These are phyloP conservation scores for crab-eating macaque (Macaca fascicularis) DNA, from an alignment of 2,113 vertebrate genomes.

Conservation along the genomic window DNA sequence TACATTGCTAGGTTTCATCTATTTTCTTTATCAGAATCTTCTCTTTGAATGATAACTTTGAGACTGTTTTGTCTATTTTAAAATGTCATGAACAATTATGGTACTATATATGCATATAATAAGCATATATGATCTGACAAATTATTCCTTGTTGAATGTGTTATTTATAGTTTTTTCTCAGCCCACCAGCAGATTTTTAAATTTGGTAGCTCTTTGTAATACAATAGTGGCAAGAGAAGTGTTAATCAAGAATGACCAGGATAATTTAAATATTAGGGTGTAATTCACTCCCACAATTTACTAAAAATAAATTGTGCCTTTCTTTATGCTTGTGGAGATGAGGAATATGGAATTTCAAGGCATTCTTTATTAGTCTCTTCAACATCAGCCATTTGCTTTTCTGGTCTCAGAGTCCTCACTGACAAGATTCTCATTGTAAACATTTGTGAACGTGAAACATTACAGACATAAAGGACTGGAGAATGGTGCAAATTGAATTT, in stretches of 20 bases:
- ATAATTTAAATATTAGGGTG: conserved; percentile 49
- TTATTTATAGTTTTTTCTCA: conserved; percentile 58
- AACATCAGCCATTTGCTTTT: conserved; percentile 51
- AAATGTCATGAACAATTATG: conserved; percentile 42
- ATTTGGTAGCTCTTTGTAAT: conserved; percentile 44
- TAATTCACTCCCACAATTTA: conserved; percentile 65
- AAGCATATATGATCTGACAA: neutral
- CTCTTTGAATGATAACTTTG: conserved; percentile 48
- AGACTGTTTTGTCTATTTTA: conserved; percentile 58
- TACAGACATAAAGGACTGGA: rapidly evolving
- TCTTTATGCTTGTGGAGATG: conserved; percentile 27
- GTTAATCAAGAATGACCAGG: conserved; percentile 67
- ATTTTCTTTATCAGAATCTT: conserved; percentile 51
- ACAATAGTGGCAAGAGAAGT: conserved; percentile 29
- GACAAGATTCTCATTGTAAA: neutral
- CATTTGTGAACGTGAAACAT: conserved; percentile 47
- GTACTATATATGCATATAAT: conserved; percentile 37
- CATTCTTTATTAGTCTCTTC: conserved; percentile 63
- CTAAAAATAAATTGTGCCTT: conserved; percentile 46
- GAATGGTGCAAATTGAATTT: neutral
- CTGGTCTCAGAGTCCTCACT: conserved; percentile 37
- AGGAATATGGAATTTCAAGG: neutral
- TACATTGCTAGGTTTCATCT: neutral
- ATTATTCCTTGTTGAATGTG: conserved; percentile 42
- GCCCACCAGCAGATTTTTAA: conserved; percentile 37